phyloP scores from a whole-genome alignment of 2,113 vertebrate genomes.

The Jacana jacana region DNA sequence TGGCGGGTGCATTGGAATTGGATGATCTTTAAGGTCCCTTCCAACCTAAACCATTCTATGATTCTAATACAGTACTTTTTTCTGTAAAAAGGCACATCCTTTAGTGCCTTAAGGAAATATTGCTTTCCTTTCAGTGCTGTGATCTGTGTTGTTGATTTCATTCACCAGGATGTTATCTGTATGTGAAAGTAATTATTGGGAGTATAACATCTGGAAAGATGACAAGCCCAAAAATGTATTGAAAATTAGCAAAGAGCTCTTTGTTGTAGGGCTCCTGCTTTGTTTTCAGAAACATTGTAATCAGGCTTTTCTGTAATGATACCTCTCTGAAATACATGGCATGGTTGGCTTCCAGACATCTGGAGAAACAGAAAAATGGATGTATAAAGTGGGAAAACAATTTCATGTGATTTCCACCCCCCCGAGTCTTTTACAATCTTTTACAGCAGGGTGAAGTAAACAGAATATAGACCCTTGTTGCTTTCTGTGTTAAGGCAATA shows the following conservation, averaged over 20 bases:
- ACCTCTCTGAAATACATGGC: neutral
- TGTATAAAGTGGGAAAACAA: neutral
- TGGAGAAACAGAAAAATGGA: neutral
- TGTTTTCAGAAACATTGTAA: neutral
- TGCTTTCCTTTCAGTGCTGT: neutral
- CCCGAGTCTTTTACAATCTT: neutral
- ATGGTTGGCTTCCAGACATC: neutral
- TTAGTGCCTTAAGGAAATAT: neutral
- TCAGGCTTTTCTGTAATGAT: neutral
- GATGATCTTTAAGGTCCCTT: neutral
- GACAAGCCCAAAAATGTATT: neutral
- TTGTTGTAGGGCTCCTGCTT: neutral
- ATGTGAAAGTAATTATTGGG: neutral
- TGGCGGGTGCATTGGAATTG: neutral
- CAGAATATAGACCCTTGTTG: neutral
- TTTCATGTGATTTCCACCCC: neutral
- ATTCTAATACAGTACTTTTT: neutral
- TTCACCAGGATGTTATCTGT: neutral
- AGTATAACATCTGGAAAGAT: neutral
- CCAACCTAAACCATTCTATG: neutral
- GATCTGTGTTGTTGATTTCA: neutral
- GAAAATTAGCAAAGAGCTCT: neutral
- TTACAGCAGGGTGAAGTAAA: neutral
- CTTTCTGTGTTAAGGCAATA: neutral
- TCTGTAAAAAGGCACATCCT: neutral